These are phyloP conservation scores for Clarias magur DNA, from an alignment of 2,113 vertebrate species.

Conservation along the genomic window DNA sequence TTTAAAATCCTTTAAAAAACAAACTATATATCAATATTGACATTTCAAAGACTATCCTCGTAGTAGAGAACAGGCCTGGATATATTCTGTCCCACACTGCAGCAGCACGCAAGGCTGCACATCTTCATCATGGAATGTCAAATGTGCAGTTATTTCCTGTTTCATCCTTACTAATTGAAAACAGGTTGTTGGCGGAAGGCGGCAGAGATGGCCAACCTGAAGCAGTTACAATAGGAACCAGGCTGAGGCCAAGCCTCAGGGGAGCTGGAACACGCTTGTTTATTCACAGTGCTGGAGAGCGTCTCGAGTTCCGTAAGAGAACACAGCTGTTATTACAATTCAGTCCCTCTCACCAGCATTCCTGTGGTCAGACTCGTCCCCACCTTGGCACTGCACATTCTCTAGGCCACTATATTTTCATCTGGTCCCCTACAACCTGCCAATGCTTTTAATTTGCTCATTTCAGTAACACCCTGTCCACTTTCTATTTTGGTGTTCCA, in stretches of 20 bases:
- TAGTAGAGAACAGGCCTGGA: conserved; percentile 24
- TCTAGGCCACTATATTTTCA: conserved; percentile 47
- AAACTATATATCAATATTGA: background rate
- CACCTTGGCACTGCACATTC: conserved; percentile 58
- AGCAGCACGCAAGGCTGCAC: conserved; percentile 46
- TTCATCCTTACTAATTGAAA: conserved; percentile 78
- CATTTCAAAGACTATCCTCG: conserved; percentile 5
- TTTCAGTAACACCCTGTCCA: conserved; percentile 6
- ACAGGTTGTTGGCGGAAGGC: conserved; percentile 65
- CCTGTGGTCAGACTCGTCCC: conserved; percentile 55
- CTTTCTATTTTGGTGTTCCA: conserved; percentile 6
- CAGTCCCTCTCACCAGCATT: conserved; percentile 60
- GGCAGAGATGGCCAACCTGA: conserved; percentile 58
- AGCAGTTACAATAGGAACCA: conserved; percentile 60
- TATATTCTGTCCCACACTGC: conserved; percentile 39
- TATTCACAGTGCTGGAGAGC: conserved; percentile 73
- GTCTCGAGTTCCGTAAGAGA: conserved; percentile 71
- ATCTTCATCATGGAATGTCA: conserved; percentile 65
- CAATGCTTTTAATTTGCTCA: conserved; percentile 20
- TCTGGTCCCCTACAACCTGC: conserved; percentile 43
- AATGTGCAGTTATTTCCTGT: conserved; percentile 74
- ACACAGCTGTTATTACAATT: conserved; percentile 77
- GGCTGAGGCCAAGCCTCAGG: conserved; percentile 59
- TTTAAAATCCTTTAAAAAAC: background rate
- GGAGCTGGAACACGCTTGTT: conserved; percentile 69